Evolutionary conservation across 2,113 vertebrate species (phyloP).

Genomic region (Poeciliopsis retropinna): DNA sequence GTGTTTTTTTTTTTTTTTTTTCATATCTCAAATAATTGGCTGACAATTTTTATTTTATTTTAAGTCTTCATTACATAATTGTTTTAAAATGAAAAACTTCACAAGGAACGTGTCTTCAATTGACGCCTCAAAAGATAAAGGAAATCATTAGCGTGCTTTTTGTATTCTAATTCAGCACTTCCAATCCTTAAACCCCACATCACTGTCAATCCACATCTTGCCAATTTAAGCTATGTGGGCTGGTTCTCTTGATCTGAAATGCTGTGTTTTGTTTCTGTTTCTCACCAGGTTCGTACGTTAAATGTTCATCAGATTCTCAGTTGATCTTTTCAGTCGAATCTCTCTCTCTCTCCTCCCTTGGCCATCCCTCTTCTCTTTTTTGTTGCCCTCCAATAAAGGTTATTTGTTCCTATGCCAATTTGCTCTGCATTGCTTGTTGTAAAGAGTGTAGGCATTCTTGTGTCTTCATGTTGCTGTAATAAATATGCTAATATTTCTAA

Average conservation of each 20-base stretch:
- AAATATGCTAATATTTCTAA: slow-evolving; percentile 86
- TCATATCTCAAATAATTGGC: slow-evolving; percentile 15
- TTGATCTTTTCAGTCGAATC: slow-evolving; percentile 26
- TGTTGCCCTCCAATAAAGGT: slow-evolving; percentile 60
- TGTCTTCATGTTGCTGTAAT: slow-evolving; percentile 84
- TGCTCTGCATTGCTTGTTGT: slow-evolving; percentile 75
- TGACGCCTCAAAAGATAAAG: slow-evolving; percentile 3
- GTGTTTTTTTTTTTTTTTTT: slow-evolving; percentile 46
- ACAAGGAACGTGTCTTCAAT: neutral
- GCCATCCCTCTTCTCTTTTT: slow-evolving; percentile 37
- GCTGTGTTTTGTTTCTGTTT: slow-evolving; percentile 47
- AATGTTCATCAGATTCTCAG: slow-evolving; percentile 59
- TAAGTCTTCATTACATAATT: slow-evolving; percentile 1
- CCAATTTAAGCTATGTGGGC: slow-evolving; percentile 36
- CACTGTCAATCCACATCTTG: slow-evolving; percentile 41
- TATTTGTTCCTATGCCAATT: slow-evolving; percentile 67
- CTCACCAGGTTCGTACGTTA: slow-evolving; percentile 49
- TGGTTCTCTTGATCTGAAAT: slow-evolving; percentile 45
- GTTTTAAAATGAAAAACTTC: slow-evolving; percentile 4
- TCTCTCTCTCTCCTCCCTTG: slow-evolving; percentile 20
- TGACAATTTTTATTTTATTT: neutral
- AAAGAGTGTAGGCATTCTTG: slow-evolving; percentile 78
- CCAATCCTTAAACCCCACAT: slow-evolving; percentile 12
- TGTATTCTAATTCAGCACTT: slow-evolving; percentile 25
- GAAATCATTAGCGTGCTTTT: slow-evolving; percentile 8